Evolutionary conservation across 2,113 vertebrate genomes (phyloP), one percentile per base, ranked within the genome.

Genomic region (Muntiacus muntjak): DNA sequence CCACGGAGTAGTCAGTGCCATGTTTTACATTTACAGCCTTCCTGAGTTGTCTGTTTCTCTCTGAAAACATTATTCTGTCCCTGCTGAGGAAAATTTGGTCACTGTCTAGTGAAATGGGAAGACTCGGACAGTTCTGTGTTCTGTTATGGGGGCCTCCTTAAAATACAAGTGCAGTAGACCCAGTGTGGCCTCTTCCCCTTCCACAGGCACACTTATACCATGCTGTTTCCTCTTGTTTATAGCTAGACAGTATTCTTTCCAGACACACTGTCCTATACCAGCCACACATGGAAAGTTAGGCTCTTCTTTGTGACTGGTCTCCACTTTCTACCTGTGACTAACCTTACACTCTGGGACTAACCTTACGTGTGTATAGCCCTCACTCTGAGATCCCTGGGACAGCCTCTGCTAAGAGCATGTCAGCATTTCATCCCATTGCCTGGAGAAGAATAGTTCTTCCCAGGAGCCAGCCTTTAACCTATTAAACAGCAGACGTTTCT

Each of bases 1-100:
- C 58, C 62, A 88, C 17, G 13, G 7, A 78, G 36, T 52, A 79
- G 89, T 89, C 11, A 84, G 45, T 52, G 40, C 82, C 40, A 28
- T 93, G 40, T 30, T 91, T 96, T 94, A 47, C 55, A 58, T 97
- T 81, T 97, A 71, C 71, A 81, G 43, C n/a, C 30, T 90, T 71
- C 64, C 78, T 57, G 78, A 83, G 30, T 71, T 90, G 43, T 86
- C 55, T 85, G 7, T 62, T n/a, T n/a, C 87, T 89, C 52, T 89
- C 81, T 82, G 55, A 86, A 97, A 94, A 71, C 88, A 26, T 55
- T 74, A 45, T 45, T 10, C 43, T 6, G 19, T 3, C 13, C 9
- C 5, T 40, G 67, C 45, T 87, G 33, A 79, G 36, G 6, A 92
- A 67, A 43, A 84, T 43, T 52, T 21, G 0, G 2, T 64, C 43